These are phyloP conservation scores for Nautilus pompilius DNA, from an alignment of 1,140 invertebrate genomes.

Conservation along the genomic window DNA sequence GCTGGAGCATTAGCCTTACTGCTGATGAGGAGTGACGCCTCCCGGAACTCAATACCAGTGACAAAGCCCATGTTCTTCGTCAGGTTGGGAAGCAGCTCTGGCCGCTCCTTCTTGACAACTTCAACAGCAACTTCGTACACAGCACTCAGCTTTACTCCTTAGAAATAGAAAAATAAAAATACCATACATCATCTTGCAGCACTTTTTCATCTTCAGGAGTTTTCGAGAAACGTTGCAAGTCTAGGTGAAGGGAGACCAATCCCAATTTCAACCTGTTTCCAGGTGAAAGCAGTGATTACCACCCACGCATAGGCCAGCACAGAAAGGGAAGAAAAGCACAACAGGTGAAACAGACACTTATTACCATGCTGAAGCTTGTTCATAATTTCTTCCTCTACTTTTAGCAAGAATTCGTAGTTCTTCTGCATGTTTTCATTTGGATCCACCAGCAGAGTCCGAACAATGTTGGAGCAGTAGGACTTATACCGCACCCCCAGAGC, in stretches of 20 bases:
- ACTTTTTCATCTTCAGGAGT: background rate
- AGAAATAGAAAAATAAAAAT: slow-evolving; percentile 5
- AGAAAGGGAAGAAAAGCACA: too few relatives aligned
- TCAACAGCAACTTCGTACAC: slow-evolving; percentile 84
- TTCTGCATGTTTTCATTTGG: slow-evolving; percentile 74
- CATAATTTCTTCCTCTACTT: slow-evolving; percentile 88
- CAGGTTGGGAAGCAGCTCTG: slow-evolving; percentile 82
- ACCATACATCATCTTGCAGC: background rate
- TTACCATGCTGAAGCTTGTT: slow-evolving; percentile 74
- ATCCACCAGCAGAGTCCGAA: slow-evolving; percentile 95
- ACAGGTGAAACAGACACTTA: background rate
- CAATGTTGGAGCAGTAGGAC: slow-evolving; percentile 97
- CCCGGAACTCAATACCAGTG: slow-evolving; percentile 97
- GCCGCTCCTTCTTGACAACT: slow-evolving; percentile 84
- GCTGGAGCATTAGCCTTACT: slow-evolving; percentile 80
- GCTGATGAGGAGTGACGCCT: slow-evolving; percentile 86
- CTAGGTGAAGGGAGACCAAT: too few relatives aligned
- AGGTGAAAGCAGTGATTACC: too few relatives aligned
- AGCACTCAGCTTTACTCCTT: slow-evolving; percentile 74
- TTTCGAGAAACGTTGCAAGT: background rate
- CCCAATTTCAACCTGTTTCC: too few relatives aligned
- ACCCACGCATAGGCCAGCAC: too few relatives aligned
- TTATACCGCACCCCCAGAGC: slow-evolving; percentile 93
- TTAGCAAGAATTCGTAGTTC: slow-evolving; percentile 90
- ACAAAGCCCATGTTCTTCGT: slow-evolving; percentile 95